Percentiles rank a stretch among this genome's conserved stretches.
These are phyloP conservation scores for Agelas oroides DNA, from an alignment of 37 sponge, comb jelly and placozoan species.

Conservation along the genomic window DNA sequence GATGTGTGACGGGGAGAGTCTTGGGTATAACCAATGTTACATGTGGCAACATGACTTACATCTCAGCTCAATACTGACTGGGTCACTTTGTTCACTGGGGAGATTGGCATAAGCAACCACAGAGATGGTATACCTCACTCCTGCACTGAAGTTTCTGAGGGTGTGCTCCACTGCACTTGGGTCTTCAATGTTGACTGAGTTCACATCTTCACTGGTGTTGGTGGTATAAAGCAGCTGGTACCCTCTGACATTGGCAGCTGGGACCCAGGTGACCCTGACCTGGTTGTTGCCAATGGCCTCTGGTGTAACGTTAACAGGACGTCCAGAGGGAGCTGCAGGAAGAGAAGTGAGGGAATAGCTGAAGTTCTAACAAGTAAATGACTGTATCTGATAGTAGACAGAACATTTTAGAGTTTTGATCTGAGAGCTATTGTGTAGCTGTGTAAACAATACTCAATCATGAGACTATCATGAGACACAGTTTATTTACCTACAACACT, in stretches of 20 bases:
- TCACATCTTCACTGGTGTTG: background rate
- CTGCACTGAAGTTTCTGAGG: background rate
- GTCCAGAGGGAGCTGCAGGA: background rate
- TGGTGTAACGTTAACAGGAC: background rate
- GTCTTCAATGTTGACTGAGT: background rate
- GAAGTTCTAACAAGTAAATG: background rate
- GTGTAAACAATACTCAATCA: too few species aligned
- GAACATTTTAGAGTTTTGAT: background rate
- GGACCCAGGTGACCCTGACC: background rate
- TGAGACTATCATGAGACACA: too few species aligned
- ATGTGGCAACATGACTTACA: slow-evolving; percentile 4
- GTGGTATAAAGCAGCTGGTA: background rate
- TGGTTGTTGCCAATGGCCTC: background rate
- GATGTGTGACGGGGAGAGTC: background rate
- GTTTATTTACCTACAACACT: background rate
- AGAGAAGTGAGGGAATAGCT: background rate
- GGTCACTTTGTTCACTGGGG: slow-evolving; percentile 8
- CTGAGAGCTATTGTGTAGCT: too few species aligned
- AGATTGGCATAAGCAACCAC: slow-evolving; percentile 29
- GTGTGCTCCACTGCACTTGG: background rate
- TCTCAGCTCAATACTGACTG: slow-evolving; percentile 6
- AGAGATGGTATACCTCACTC: slow-evolving; percentile 21
- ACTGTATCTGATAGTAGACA: background rate
- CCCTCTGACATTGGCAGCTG: background rate
- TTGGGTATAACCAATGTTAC: too few species aligned